Conservation (phyloP, 2,113 vertebrate genomes). For the Thryonomys swinderianus region DNA sequence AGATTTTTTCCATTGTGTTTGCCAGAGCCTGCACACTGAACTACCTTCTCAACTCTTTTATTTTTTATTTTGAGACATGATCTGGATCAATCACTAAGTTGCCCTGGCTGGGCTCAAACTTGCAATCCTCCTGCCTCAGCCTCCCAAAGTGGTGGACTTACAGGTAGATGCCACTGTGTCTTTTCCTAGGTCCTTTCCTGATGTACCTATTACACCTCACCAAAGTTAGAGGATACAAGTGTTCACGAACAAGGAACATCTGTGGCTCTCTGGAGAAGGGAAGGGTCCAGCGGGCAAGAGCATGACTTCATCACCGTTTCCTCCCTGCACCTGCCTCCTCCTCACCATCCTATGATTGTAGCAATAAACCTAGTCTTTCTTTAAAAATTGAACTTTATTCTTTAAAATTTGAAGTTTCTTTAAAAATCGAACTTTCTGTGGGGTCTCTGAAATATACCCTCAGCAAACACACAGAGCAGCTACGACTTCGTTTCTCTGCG, state of each 20-base stretch:
- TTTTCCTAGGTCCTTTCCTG: not conserved
- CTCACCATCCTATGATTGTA: not conserved
- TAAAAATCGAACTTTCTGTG: accelerated
- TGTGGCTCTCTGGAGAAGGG: not conserved
- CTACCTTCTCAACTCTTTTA: not conserved
- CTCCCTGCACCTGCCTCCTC: not conserved
- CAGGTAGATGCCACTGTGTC: not conserved
- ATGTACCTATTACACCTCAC: not conserved
- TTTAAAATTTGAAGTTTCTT: no score
- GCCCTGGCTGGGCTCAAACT: not conserved
- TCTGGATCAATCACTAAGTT: not conserved
- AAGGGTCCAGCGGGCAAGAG: not conserved
- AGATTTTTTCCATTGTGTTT: not conserved
- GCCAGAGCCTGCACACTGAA: not conserved
- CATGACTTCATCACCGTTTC: not conserved
- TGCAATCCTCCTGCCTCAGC: not conserved
- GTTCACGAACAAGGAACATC: not conserved
- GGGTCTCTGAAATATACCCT: not conserved
- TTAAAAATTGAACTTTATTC: no score
- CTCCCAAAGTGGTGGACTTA: not conserved
- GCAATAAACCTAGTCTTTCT: not conserved
- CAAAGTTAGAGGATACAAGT: not conserved
- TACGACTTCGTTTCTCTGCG: not conserved
- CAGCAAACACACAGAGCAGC: not conserved
- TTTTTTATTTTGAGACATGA: not conserved